Evolutionary conservation across 30 jellyfish, hydroid and myxozoan species (phyloP).

Genomic region (Aurelia coerulea): DNA sequence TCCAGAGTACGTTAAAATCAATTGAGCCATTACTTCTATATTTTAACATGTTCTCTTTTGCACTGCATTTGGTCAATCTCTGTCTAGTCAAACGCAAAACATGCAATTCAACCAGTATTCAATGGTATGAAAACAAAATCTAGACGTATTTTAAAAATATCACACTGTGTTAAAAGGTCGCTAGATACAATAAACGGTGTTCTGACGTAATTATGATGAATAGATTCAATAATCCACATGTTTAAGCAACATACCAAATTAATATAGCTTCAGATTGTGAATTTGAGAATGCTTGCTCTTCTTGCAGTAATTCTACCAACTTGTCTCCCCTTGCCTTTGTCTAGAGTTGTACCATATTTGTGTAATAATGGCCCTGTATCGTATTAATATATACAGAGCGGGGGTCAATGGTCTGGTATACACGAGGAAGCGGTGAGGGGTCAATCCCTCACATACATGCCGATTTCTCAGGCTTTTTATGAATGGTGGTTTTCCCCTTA

Average conservation of each 20-base stretch:
- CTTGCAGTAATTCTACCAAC: too few species aligned
- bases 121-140: constrained; percentile 1
- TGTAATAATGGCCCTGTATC: not conserved
- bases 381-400: constrained; percentile 35
- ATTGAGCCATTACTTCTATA: too few species aligned
- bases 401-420: constrained; percentile 62
- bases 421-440: constrained; percentile 82
- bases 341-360: not conserved
- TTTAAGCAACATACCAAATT: too few species aligned
- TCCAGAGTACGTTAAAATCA: too few species aligned
- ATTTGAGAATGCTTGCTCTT: too few species aligned
- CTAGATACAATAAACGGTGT: constrained; percentile 2
- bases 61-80: too few species aligned
- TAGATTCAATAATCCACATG: not conserved
- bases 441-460: constrained; percentile 2
- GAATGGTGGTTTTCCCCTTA: constrained; percentile 44
- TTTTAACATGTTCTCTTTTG: too few species aligned
- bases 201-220: not conserved
- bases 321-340: not conserved
- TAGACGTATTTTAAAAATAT: constrained; percentile 1
- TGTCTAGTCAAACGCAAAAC: too few species aligned
- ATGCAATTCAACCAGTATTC: too few species aligned
- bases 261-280: too few species aligned
- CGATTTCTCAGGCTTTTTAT: constrained; percentile 66
- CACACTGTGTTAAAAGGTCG: constrained; percentile 48